These are phyloP conservation scores for Phrynocephalus versicolor DNA, from an alignment of 2,113 vertebrate species.

Conservation along the genomic window DNA sequence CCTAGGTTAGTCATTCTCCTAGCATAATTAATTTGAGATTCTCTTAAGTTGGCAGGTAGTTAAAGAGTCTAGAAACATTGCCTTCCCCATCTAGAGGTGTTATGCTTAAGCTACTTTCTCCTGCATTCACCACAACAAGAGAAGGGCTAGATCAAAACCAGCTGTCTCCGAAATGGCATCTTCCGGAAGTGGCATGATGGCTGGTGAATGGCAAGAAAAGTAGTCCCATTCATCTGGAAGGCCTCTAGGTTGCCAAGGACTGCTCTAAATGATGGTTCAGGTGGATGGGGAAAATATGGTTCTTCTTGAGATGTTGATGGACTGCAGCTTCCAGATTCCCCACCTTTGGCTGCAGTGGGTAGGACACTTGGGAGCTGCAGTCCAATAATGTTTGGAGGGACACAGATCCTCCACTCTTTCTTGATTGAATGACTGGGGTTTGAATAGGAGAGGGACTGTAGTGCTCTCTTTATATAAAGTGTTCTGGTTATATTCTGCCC, in stretches of 20 bases:
- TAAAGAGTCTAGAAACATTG: neutral
- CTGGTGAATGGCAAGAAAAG: too few relatives aligned
- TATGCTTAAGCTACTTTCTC: neutral
- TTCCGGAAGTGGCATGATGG: neutral
- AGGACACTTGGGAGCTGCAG: neutral
- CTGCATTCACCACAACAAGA: neutral
- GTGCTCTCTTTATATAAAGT: too few relatives aligned
- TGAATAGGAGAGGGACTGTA: neutral
- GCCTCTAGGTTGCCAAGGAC: neutral
- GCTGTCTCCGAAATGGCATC: neutral
- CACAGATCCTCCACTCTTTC: too few relatives aligned
- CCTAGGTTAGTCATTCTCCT: slow-evolving; percentile 14
- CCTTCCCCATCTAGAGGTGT: neutral
- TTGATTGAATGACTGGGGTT: neutral
- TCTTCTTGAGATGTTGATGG: too few relatives aligned
- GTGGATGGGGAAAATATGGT: neutral
- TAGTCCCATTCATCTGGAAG: neutral
- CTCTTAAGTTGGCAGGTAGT: neutral
- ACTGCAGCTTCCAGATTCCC: too few relatives aligned
- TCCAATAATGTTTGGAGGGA: too few relatives aligned
- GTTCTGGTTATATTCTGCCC: too few relatives aligned
- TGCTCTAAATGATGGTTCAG: neutral
- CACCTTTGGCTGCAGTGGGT: too few relatives aligned
- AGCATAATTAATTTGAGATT: neutral
- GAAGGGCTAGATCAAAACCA: neutral